phyloP scores from a whole-genome alignment of 2,797 vertebrate species.

The Darevskia nairensis region DNA sequence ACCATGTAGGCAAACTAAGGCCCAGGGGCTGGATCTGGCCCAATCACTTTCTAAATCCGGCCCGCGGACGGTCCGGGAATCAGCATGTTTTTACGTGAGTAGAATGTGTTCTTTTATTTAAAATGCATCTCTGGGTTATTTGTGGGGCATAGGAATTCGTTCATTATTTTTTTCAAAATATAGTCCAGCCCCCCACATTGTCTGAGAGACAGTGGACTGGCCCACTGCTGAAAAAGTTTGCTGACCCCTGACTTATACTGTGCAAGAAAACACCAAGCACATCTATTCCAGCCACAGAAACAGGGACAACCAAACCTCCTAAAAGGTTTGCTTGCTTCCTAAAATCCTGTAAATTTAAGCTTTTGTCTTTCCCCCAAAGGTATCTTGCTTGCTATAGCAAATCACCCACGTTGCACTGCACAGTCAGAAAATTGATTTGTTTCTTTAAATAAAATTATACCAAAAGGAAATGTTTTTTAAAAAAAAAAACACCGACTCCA shows the following conservation, averaged over 20 bases:
- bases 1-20: neutral
- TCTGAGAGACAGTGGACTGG: too few relatives aligned
- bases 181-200: too few relatives aligned
- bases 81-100: too few relatives aligned
- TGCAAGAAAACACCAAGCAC: too few relatives aligned
- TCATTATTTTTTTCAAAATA: too few relatives aligned
- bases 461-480: neutral
- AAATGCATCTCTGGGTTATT: too few relatives aligned
- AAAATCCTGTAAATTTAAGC: neutral
- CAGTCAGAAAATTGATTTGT: neutral
- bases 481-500: neutral
- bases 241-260: neutral
- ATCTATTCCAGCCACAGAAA: neutral
- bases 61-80: too few relatives aligned
- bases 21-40: too few relatives aligned
- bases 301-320: neutral
- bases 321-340: neutral
- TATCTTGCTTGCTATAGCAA: slow-evolving; percentile 27
- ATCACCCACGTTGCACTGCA: slow-evolving; percentile 25
- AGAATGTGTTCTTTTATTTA: too few relatives aligned
- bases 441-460: slow-evolving; percentile 17
- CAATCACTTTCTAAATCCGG: too few relatives aligned
- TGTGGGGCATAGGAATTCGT: too few relatives aligned
- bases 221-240: too few relatives aligned
- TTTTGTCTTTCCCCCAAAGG: accelerated